phyloP scores from a whole-genome alignment of 2,888 invertebrate genomes.

The Urechis unicinctus region DNA sequence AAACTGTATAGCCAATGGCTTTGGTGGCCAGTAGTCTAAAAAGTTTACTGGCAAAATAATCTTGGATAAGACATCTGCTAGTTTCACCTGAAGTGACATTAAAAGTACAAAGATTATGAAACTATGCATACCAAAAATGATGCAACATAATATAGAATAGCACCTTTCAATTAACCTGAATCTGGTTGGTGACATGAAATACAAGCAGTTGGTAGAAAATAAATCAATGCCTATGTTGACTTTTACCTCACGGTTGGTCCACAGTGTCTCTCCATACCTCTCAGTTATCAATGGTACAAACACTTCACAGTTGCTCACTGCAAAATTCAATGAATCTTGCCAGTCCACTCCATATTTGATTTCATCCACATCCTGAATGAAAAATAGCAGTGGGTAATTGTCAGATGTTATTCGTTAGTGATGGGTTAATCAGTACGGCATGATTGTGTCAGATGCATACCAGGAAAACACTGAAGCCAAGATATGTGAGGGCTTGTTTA shows the following conservation, averaged over 20 bases:
- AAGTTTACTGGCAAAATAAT: conserved; percentile 48
- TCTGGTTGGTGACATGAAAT: no score
- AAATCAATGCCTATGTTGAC: no score
- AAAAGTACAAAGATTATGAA: no score
- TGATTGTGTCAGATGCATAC: no score
- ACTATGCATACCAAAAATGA: background rate
- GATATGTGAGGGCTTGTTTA: conserved; percentile 39
- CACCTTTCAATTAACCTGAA: background rate
- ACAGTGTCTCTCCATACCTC: conserved; percentile 49
- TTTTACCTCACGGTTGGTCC: conserved; percentile 52
- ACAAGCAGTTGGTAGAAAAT: no score
- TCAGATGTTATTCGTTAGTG: background rate
- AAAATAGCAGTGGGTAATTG: background rate
- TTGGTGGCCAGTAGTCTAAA: conserved; percentile 47
- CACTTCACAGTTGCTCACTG: conserved; percentile 48
- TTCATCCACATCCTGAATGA: conserved; percentile 48
- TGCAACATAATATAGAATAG: background rate
- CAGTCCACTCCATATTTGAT: conserved; percentile 50
- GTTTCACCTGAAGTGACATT: conserved; percentile 40
- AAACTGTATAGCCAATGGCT: conserved; percentile 51
- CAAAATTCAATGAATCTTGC: conserved; percentile 50
- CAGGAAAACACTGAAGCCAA: conserved; percentile 48
- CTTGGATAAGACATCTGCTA: conserved; percentile 49
- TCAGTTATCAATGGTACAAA: conserved; percentile 50
- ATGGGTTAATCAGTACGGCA: background rate